These are phyloP conservation scores for Limanda limanda DNA, from an alignment of 2,113 vertebrate species.

Conservation along the genomic window DNA sequence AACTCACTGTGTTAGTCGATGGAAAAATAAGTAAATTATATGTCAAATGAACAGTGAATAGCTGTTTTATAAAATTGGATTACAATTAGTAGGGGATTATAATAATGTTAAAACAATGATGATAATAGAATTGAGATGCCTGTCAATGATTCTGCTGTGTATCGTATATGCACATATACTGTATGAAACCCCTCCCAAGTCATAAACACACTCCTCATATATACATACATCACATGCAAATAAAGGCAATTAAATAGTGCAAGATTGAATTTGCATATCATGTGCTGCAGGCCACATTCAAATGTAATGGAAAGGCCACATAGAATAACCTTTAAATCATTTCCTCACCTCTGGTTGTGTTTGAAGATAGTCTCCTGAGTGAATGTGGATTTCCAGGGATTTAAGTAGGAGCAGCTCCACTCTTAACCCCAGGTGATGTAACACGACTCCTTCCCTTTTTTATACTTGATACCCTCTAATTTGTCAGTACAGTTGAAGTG, in stretches of 20 bases:
- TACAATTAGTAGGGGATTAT: too few relatives aligned
- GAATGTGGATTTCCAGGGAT: constrained; percentile 16
- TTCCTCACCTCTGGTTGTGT: constrained; percentile 29
- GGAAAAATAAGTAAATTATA: background rate
- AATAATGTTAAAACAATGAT: too few relatives aligned
- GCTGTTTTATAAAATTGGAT: background rate
- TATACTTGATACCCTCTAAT: constrained; percentile 17
- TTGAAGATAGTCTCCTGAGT: constrained; percentile 48
- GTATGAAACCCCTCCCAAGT: too few relatives aligned
- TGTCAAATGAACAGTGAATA: too few relatives aligned
- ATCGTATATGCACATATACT: too few relatives aligned
- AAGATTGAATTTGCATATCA: too few relatives aligned
- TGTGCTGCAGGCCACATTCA: too few relatives aligned
- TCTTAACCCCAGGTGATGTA: constrained; percentile 33
- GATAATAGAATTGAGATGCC: too few relatives aligned
- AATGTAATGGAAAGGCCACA: background rate
- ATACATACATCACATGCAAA: too few relatives aligned
- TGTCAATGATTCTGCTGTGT: too few relatives aligned
- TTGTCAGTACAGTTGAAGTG: constrained; percentile 27
- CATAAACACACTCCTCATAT: too few relatives aligned
- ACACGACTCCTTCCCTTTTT: constrained; percentile 18
- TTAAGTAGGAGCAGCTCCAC: constrained; percentile 34
- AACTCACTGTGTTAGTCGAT: background rate
- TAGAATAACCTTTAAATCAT: constrained; percentile 12
- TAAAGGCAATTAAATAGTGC: too few relatives aligned